phyloP scores from a whole-genome alignment of 2,888 invertebrate species.

The Limnephilus rhombicus region DNA sequence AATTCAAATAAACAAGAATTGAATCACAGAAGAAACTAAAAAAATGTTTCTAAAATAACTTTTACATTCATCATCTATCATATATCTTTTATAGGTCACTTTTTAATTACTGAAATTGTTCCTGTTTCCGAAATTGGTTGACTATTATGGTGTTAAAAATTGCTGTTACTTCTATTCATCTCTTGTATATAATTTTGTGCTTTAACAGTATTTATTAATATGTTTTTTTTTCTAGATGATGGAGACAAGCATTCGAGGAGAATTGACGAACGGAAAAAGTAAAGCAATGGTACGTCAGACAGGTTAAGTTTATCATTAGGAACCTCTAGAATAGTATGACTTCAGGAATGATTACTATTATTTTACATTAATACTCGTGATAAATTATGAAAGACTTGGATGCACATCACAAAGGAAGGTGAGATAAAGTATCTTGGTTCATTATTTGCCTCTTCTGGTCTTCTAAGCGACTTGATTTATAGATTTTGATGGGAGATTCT shows the following conservation, averaged over 20 bases:
- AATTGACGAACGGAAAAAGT: conserved; percentile 78
- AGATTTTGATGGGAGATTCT: not conserved
- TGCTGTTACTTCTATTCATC: not conserved
- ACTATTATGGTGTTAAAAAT: not conserved
- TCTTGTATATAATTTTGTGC: not conserved
- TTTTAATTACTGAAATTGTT: no score
- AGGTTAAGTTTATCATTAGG: not conserved
- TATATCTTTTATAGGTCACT: not conserved
- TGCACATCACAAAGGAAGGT: not conserved
- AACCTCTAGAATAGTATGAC: not conserved
- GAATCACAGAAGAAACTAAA: not conserved
- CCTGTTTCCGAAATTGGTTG: not conserved
- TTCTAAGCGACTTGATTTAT: not conserved
- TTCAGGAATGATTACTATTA: no score
- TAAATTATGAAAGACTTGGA: not conserved
- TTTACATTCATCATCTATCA: no score
- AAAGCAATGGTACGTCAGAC: conserved; percentile 44
- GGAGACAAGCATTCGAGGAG: conserved; percentile 87
- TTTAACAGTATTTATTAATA: not conserved
- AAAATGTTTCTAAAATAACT: not conserved
- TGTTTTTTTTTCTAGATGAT: conserved; percentile 80
- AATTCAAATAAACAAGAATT: not conserved
- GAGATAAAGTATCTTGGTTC: not conserved
- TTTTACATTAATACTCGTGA: no score
- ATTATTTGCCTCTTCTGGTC: not conserved